Conservation (phyloP, 2,888 invertebrate genomes). For the Gymnocheta viridis region DNA sequence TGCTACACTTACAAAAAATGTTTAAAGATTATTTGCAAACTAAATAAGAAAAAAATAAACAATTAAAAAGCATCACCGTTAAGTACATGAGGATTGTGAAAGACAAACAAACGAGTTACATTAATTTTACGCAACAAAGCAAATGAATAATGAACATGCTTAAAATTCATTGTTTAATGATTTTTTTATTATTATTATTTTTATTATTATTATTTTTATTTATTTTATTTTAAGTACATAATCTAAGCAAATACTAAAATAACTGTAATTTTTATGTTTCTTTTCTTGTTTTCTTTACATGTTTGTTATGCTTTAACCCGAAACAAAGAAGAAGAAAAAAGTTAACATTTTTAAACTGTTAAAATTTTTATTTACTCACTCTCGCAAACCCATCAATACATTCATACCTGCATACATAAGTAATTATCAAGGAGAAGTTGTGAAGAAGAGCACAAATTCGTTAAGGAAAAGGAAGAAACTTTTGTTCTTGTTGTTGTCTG, state of each 20-base stretch:
- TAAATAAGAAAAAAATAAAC: neutral
- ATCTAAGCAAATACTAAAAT: constrained; percentile 37
- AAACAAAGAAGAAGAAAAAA: constrained; percentile 15
- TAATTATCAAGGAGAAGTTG: constrained; percentile 2
- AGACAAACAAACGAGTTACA: constrained; percentile 24
- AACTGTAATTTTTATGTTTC: constrained; percentile 42
- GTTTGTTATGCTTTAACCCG: constrained; percentile 40
- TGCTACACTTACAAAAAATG: neutral
- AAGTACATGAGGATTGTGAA: neutral
- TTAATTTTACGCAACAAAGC: constrained; percentile 43
- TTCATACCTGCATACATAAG: neutral
- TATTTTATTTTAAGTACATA: neutral
- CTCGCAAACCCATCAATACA: neutral
- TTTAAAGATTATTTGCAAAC: neutral
- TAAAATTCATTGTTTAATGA: constrained; percentile 13
- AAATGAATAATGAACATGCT: neutral
- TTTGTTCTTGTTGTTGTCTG: neutral
- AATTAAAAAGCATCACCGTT: constrained; percentile 18
- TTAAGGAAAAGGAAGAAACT: constrained; percentile 39
- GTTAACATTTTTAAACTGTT: constrained; percentile 38
- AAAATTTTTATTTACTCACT: constrained; percentile 20
- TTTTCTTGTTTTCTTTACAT: constrained; percentile 35
- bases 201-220: too few relatives aligned
- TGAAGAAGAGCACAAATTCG: neutral
- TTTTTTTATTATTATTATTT: too few relatives aligned